Conservation (phyloP, 2,113 vertebrate genomes). For the Corydoras maculifer region DNA sequence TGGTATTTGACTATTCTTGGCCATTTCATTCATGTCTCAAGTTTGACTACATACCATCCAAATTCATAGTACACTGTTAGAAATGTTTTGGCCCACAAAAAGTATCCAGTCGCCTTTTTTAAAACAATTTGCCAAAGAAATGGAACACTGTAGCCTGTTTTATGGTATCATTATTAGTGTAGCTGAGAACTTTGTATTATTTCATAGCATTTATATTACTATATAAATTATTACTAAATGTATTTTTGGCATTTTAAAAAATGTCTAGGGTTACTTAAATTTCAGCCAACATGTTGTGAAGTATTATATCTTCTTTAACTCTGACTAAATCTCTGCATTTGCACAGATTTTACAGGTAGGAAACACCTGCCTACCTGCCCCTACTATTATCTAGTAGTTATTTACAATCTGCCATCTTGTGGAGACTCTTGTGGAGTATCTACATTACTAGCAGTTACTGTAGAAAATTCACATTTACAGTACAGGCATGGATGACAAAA, state of each 20-base stretch:
- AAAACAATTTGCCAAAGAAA: no score
- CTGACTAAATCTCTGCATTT: conserved; percentile 92
- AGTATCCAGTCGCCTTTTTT: no score
- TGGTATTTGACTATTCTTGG: no score
- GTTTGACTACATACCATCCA: no score
- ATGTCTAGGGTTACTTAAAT: conserved; percentile 81
- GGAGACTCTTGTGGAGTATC: conserved; percentile 28
- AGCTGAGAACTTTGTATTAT: no score
- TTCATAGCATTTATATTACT: no score
- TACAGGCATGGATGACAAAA: background rate
- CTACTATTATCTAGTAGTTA: background rate
- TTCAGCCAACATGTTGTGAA: conserved; percentile 93
- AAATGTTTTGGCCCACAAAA: no score
- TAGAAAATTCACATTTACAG: background rate
- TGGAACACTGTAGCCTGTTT: no score
- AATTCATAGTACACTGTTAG: no score
- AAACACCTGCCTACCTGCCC: background rate
- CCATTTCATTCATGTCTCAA: no score
- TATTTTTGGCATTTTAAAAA: conserved; percentile 66
- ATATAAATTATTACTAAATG: conserved; percentile 1
- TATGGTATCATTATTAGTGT: no score
- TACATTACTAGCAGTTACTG: background rate
- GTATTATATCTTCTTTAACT: conserved; percentile 97
- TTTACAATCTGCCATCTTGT: conserved; percentile 48
- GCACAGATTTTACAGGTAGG: conserved; percentile 93